Evolutionary conservation across 1,140 invertebrate species (phyloP).

Genomic region (Drosophila punjabiensis): DNA sequence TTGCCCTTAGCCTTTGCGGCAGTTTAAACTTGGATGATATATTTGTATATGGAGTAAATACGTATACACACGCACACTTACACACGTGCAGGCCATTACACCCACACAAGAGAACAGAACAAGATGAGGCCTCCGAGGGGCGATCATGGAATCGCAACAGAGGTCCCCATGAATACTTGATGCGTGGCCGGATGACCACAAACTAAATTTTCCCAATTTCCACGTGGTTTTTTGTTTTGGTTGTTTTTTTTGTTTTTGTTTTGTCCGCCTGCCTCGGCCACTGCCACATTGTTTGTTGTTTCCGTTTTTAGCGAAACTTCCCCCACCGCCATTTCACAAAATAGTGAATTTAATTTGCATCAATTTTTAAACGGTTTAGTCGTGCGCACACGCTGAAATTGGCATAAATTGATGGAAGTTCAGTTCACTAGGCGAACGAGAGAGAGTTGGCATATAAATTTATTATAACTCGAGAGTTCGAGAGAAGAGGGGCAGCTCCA

Average conservation of each 20-base stretch:
- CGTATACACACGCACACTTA: constrained; percentile 13
- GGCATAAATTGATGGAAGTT: constrained; percentile 48
- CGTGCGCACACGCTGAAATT: constrained; percentile 41
- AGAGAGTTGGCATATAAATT: constrained; percentile 38
- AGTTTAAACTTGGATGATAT: constrained; percentile 83
- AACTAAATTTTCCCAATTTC: constrained; percentile 51
- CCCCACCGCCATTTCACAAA: constrained; percentile 25
- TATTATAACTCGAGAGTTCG: constrained; percentile 25
- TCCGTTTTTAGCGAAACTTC: constrained; percentile 14
- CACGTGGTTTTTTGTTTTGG: constrained; percentile 39
- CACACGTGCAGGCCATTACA: constrained; percentile 19
- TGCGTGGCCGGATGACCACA: constrained; percentile 34
- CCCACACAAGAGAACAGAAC: constrained; percentile 8
- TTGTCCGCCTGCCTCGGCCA: background rate
- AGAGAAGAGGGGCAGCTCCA: background rate
- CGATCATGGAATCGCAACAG: constrained; percentile 18
- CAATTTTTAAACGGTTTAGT: constrained; percentile 54
- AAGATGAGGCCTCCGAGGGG: constrained; percentile 38
- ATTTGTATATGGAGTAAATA: constrained; percentile 73
- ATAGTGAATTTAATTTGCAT: constrained; percentile 53
- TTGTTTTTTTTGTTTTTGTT: constrained; percentile 19
- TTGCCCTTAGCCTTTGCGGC: constrained; percentile 82
- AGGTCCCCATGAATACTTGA: constrained; percentile 45
- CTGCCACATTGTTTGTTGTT: constrained; percentile 32
- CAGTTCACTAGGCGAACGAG: constrained; percentile 7